Conservation (phyloP, 2,113 vertebrate genomes). For the Rhabdomys dilectus region DNA sequence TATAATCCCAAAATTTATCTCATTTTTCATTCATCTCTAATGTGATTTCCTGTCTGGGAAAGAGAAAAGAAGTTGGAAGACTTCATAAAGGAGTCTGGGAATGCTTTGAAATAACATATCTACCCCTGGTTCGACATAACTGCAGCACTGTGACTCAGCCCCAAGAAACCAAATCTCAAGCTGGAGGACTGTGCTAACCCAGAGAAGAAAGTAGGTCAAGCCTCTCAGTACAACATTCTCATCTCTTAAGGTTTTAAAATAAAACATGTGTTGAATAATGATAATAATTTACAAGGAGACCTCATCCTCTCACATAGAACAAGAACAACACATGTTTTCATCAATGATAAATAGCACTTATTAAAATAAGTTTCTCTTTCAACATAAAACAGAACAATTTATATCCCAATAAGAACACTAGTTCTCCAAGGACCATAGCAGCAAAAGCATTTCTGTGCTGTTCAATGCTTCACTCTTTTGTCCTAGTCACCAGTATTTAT, state of each 20-base stretch:
- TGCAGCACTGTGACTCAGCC: too few species aligned
- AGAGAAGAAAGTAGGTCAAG: not conserved
- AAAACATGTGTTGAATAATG: conserved; percentile 31
- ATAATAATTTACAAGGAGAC: conserved; percentile 46
- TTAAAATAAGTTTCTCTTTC: conserved; percentile 43
- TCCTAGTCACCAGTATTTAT: not conserved
- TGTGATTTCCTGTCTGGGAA: not conserved
- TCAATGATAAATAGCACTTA: conserved; percentile 27
- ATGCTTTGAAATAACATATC: rapidly evolving
- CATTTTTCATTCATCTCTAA: not conserved
- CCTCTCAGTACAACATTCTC: not conserved
- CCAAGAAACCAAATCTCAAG: not conserved
- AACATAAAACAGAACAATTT: conserved; percentile 43
- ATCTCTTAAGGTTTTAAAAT: not conserved
- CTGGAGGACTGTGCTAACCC: not conserved
- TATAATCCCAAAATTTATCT: not conserved
- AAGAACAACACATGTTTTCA: conserved; percentile 30
- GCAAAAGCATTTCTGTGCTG: not conserved
- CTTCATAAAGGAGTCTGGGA: not conserved
- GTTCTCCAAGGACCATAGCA: not conserved
- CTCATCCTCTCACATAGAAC: not conserved
- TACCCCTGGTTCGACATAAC: not conserved
- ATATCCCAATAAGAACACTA: not conserved
- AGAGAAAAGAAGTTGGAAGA: not conserved
- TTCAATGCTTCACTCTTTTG: not conserved